phyloP scores from a whole-genome alignment of 53 echinoderm and acorn worm species.

The Antedon mediterranea region DNA sequence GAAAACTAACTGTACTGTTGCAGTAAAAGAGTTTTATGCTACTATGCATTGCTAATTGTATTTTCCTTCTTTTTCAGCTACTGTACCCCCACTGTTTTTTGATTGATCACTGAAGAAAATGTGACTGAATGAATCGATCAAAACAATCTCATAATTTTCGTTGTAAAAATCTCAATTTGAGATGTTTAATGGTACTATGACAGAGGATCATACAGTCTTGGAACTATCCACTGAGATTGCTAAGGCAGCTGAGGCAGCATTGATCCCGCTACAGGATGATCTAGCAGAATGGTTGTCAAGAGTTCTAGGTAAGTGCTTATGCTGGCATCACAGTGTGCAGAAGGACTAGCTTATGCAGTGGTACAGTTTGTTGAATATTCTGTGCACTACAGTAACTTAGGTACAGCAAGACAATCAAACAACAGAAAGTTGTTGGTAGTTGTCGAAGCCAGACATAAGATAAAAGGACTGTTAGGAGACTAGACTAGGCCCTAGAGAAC shows the following conservation, averaged over 20 bases:
- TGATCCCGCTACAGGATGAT: slow-evolving; percentile 71
- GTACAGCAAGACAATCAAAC: too few relatives aligned
- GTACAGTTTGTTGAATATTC: background rate
- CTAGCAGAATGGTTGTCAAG: slow-evolving; percentile 78
- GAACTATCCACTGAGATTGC: slow-evolving; percentile 59
- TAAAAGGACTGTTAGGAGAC: too few relatives aligned
- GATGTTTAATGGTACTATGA: background rate
- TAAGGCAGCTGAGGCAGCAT: slow-evolving; percentile 50
- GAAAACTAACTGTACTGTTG: too few relatives aligned
- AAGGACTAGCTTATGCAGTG: background rate
- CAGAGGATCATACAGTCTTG: slow-evolving; percentile 13
- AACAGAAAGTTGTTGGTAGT: too few relatives aligned
- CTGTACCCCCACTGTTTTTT: too few relatives aligned
- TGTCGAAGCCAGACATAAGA: too few relatives aligned
- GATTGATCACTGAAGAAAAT: background rate
- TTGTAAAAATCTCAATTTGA: background rate
- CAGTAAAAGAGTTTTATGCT: too few relatives aligned
- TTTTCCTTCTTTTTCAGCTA: too few relatives aligned
- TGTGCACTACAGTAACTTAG: background rate
- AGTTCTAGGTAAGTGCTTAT: slow-evolving; percentile 48
- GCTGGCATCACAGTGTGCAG: too few relatives aligned
- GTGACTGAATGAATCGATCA: background rate
- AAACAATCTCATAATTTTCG: background rate
- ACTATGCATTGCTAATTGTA: too few relatives aligned
- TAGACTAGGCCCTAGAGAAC: too few relatives aligned